Conservation (phyloP, 2,113 vertebrate genomes). For the Panthera leo region DNA sequence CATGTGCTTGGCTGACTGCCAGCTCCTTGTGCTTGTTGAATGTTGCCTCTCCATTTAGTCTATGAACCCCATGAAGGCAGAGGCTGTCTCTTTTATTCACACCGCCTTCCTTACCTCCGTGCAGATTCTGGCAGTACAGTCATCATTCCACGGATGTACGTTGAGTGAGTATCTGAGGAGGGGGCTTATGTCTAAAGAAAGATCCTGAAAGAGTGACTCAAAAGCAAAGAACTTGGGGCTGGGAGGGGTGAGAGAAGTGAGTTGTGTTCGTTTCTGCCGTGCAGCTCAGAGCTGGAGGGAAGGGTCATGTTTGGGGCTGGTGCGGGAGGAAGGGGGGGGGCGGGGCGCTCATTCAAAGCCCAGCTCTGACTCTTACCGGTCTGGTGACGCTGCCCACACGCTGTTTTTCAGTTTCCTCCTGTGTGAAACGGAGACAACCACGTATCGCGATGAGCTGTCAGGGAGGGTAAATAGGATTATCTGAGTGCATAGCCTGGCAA, state of each 20-base stretch:
- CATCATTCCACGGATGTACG: not conserved
- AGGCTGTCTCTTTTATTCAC: not conserved
- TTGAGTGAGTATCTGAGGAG: not conserved
- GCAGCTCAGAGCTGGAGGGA: not conserved
- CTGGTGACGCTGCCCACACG: rapidly evolving
- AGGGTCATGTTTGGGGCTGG: not conserved
- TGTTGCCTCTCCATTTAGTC: not conserved
- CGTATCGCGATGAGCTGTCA: rapidly evolving
- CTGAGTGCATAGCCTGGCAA: not conserved
- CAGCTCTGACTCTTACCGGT: not conserved
- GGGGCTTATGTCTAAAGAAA: not conserved
- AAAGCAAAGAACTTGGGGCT: not conserved
- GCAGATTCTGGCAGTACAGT: not conserved
- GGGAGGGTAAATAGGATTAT: not conserved
- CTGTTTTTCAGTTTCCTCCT: not conserved
- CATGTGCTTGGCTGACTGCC: not conserved
- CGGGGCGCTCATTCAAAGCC: not conserved
- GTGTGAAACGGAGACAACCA: not conserved
- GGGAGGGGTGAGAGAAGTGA: not conserved
- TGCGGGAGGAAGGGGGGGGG: no score
- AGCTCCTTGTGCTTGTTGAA: not conserved
- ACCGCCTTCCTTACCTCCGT: not conserved
- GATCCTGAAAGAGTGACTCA: not conserved
- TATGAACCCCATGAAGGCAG: no score
- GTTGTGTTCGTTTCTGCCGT: not conserved